Evolutionary conservation across 2,888 invertebrate species (phyloP).

Genomic region (Amphipyra berbera): DNA sequence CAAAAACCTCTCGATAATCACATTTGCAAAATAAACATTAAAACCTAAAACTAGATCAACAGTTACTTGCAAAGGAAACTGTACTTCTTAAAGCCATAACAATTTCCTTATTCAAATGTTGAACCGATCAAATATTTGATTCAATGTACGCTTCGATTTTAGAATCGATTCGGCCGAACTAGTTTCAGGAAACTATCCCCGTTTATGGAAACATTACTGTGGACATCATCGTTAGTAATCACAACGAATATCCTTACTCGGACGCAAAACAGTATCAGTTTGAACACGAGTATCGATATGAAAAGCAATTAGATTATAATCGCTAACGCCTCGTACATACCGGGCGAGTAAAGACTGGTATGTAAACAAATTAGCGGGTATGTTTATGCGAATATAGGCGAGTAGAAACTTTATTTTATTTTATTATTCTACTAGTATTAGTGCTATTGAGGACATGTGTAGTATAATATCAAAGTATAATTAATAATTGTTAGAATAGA

Average conservation of each 20-base stretch:
- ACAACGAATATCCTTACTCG: slow-evolving; percentile 38
- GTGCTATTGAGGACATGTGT: too few species aligned
- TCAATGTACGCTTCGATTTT: slow-evolving; percentile 22
- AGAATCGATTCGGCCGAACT: slow-evolving; percentile 27
- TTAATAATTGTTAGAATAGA: too few species aligned
- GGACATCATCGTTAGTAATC: slow-evolving; percentile 41
- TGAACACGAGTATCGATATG: slow-evolving; percentile 52
- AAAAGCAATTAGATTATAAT: slow-evolving; percentile 61
- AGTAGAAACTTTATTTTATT: slow-evolving; percentile 11
- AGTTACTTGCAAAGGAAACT: slow-evolving; percentile 11
- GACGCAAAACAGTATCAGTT: slow-evolving; percentile 40
- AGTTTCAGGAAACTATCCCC: slow-evolving; percentile 36
- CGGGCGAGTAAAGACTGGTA: slow-evolving; percentile 19
- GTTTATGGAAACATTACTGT: slow-evolving; percentile 44
- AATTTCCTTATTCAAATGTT: slow-evolving; percentile 2
- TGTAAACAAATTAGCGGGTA: slow-evolving; percentile 39
- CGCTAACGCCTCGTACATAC: slow-evolving; percentile 48
- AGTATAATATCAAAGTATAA: too few species aligned
- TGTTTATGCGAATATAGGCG: slow-evolving; percentile 12
- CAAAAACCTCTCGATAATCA: not conserved
- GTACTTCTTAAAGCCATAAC: slow-evolving; percentile 10
- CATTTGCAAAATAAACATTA: not conserved
- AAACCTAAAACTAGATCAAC: not conserved
- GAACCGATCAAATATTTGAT: slow-evolving; percentile 31
- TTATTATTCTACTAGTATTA: not conserved